Evolutionary conservation across 2,888 invertebrate species (phyloP).

Genomic region (Polyploca ridens): DNA sequence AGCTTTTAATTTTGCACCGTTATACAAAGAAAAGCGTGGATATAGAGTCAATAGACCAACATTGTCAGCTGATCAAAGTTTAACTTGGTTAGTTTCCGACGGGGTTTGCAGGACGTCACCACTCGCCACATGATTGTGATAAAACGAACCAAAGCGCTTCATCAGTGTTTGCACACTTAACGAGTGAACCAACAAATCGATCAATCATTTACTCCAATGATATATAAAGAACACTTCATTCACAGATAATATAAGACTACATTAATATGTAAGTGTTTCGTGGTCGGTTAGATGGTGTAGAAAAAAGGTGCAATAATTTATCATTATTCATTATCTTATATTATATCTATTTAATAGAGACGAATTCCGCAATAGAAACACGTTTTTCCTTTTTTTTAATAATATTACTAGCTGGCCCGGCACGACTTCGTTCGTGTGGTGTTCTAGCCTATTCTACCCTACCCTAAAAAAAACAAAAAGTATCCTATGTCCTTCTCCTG

Average conservation of each 20-base stretch:
- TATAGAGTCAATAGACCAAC: neutral
- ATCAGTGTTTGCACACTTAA: neutral
- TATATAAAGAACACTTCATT: neutral
- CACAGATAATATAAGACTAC: neutral
- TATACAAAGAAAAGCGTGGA: neutral
- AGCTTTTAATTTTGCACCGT: too few relatives aligned
- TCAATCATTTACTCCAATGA: neutral
- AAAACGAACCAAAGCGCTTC: neutral
- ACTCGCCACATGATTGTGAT: neutral
- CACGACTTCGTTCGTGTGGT: too few relatives aligned
- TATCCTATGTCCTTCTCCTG: too few relatives aligned
- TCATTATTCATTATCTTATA: too few relatives aligned
- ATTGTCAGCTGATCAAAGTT: slow-evolving; percentile 4
- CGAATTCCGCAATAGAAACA: too few relatives aligned
- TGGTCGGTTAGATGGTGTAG: neutral
- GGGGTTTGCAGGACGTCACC: neutral
- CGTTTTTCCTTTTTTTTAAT: too few relatives aligned
- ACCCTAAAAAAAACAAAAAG: too few relatives aligned
- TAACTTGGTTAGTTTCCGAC: slow-evolving; percentile 6
- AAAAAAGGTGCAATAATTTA: neutral
- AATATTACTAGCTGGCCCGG: too few relatives aligned
- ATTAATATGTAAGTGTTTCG: neutral
- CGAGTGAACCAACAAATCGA: neutral
- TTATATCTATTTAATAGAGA: too few relatives aligned
- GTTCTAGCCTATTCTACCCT: too few relatives aligned